Evolutionary conservation across 2,888 invertebrate species (phyloP), one percentile per base, ranked within the genome.

Genomic region (Acronicta leporina): DNA sequence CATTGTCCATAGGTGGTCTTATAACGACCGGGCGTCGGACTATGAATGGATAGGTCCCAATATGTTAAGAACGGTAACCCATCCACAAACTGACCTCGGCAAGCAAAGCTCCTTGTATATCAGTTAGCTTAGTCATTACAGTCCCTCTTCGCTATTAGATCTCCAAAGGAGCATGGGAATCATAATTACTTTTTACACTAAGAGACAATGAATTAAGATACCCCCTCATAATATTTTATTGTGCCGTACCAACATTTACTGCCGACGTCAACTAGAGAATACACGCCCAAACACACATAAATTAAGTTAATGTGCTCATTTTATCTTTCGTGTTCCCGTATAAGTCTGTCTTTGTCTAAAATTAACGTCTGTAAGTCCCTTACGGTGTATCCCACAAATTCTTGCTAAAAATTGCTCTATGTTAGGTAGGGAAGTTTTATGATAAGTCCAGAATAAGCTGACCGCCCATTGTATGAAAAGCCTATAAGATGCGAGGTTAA

Each of bases 231-330:
- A 61, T 61, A 71, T 62, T 72, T 75, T 73, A 75, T 67, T 70
- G 56, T 56, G 49, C 51, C 46, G 30, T 63, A 60, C 51, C 20
- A 15, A 42, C 33, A 42, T 47, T 59, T 55, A 40, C 59, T 53
- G 57, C 72, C 68, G 25, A 61, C 60, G 46, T 67, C 66, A 69
- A 64, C 63, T 73, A 70, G 66, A 71, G 62, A 77, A 77, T 77
- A 79, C 75, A 77, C 76, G 72, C 82, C 79, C 83, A 79, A 75
- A 82, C 38, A 83, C 79, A 82, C 82, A 88, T 88, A 88, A 87
- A 88, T 88, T 87, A 86, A 83, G 77, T 85, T 86, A 87, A 88
- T 87, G 88, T 83, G 76, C 75, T 82, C 84, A 79, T 83, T 86
- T 82, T 83, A 84, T 86, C 86, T 82, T 79, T 77, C 82, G 73